phyloP scores from a whole-genome alignment of 2,888 invertebrate genomes.

The Drepana falcataria region DNA sequence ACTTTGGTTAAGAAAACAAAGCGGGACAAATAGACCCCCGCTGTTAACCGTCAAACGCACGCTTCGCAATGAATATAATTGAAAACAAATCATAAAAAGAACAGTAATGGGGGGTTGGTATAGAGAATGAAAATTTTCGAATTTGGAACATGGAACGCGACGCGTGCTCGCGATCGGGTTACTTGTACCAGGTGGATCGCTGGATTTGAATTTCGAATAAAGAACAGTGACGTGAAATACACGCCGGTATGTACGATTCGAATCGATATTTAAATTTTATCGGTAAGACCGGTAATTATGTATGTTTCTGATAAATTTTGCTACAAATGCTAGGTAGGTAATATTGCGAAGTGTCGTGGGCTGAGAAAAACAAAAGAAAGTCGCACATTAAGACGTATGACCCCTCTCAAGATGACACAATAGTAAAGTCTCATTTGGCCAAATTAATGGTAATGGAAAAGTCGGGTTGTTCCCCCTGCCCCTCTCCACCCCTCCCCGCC shows the following conservation, averaged over 20 bases:
- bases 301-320: neutral
- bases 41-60: slow-evolving; percentile 26
- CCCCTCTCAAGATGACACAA: slow-evolving; percentile 38
- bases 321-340: neutral
- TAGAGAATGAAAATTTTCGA: slow-evolving; percentile 25
- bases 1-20: slow-evolving; percentile 3
- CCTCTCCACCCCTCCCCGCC: slow-evolving; percentile 2
- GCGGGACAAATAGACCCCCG: slow-evolving; percentile 1
- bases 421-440: slow-evolving; percentile 43
- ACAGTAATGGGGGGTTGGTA: slow-evolving; percentile 26
- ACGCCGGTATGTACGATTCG: neutral
- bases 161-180: slow-evolving; percentile 39
- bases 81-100: slow-evolving; percentile 36
- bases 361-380: slow-evolving; percentile 19
- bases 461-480: slow-evolving; percentile 33
- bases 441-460: slow-evolving; percentile 64
- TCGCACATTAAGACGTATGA: slow-evolving; percentile 39
- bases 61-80: slow-evolving; percentile 16
- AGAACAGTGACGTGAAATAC: neutral
- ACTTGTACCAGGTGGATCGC: slow-evolving; percentile 4
- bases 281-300: no score
- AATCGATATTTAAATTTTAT: neutral
- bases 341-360: neutral
- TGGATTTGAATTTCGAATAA: neutral
- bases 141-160: slow-evolving; percentile 12